Evolutionary conservation across 2,113 vertebrate genomes (phyloP).

Genomic region (Channa maculata): DNA sequence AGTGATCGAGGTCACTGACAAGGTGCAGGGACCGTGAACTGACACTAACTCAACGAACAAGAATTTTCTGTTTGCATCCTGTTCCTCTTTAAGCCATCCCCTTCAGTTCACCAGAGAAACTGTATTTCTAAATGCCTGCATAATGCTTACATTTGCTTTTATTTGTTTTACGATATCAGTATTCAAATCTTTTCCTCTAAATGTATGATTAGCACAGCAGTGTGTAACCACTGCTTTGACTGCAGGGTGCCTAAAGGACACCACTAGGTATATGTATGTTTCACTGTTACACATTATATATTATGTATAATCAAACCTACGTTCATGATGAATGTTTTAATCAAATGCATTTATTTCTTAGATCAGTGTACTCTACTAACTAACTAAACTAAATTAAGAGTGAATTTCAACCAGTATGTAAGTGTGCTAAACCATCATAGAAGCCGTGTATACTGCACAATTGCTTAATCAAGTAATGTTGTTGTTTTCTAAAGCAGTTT

Average conservation of each 20-base stretch:
- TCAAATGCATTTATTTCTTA: not conserved
- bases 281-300: slow-evolving; percentile 5
- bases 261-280: not conserved
- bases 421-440: too few species aligned
- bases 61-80: not conserved
- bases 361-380: too few species aligned
- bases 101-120: not conserved
- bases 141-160: not conserved
- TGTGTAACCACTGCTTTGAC: not conserved
- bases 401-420: too few species aligned
- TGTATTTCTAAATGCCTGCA: slow-evolving; percentile 14
- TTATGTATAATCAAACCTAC: slow-evolving; percentile 2
- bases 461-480: slow-evolving; percentile 10
- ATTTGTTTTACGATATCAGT: not conserved
- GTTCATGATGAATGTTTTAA: slow-evolving; percentile 13
- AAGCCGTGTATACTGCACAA: not conserved
- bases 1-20: slow-evolving; percentile 55
- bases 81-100: slow-evolving; percentile 1
- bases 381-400: too few species aligned
- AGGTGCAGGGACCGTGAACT: slow-evolving; percentile 46
- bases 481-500: slow-evolving; percentile 11
- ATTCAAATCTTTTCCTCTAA: slow-evolving; percentile 10
- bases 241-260: not conserved
- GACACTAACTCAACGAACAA: not conserved
- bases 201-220: not conserved